These are phyloP conservation scores for Lateolabrax maculatus DNA, from an alignment of 2,797 vertebrate species.

Conservation along the genomic window DNA sequence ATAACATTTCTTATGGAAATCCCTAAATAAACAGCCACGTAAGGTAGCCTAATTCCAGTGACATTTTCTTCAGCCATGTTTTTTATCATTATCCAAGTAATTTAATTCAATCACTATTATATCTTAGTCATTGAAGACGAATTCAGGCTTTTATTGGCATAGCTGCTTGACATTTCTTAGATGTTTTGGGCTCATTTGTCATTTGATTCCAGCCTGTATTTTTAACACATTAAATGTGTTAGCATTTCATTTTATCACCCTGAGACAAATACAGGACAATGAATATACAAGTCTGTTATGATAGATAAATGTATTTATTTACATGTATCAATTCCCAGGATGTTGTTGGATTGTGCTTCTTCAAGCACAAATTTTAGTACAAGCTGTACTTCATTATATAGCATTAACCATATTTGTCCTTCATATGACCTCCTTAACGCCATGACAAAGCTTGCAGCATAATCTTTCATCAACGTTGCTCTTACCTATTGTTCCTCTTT, in stretches of 20 bases:
- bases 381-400: neutral
- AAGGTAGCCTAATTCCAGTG: neutral
- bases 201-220: no score
- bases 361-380: neutral
- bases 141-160: neutral
- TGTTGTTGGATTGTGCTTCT: neutral
- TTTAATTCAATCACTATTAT: no score
- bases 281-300: neutral
- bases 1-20: no score
- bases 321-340: neutral
- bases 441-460: constrained; percentile 8
- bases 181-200: no score
- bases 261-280: neutral
- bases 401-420: constrained; percentile 8
- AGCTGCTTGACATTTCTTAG: neutral
- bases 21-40: neutral
- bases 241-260: neutral
- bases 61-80: no score
- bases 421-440: constrained; percentile 18
- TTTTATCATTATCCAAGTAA: no score
- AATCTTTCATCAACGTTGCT: constrained; percentile 5
- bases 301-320: neutral
- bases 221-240: no score
- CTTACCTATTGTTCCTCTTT: constrained; percentile 37
- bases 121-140: neutral